Conservation (phyloP, 2,797 vertebrate genomes). For the Sylvia borin region DNA sequence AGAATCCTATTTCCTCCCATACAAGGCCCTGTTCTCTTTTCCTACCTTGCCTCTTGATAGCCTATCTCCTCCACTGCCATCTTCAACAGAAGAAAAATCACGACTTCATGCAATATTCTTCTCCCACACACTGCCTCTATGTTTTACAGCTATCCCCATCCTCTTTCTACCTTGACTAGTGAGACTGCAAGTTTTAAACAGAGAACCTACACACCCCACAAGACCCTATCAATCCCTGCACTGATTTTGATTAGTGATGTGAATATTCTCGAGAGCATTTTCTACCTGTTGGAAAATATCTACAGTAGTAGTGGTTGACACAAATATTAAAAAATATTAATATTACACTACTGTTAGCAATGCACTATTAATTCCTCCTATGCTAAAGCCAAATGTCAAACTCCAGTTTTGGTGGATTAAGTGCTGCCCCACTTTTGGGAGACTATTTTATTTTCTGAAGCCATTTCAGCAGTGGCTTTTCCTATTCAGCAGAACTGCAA, state of each 20-base stretch:
- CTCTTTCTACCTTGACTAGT: slow-evolving; percentile 32
- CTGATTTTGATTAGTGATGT: background rate
- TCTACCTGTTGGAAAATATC: slow-evolving; percentile 15
- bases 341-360: background rate
- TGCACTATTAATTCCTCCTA: background rate
- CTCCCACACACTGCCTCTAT: slow-evolving; percentile 29
- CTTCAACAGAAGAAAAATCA: slow-evolving; percentile 26
- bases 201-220: slow-evolving; percentile 8
- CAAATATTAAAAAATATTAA: background rate
- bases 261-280: background rate
- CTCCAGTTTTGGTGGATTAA: background rate
- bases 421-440: background rate
- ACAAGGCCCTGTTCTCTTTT: background rate
- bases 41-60: background rate
- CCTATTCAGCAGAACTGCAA: background rate
- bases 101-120: slow-evolving; percentile 27
- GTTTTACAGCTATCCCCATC: slow-evolving; percentile 26
- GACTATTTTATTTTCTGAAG: background rate
- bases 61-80: background rate
- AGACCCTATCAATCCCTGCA: background rate
- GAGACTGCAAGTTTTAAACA: background rate
- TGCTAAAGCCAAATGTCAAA: background rate
- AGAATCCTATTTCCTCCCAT: background rate
- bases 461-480: background rate
- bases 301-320: background rate